Percentiles rank a stretch among this genome's conserved stretches.
phyloP scores from a whole-genome alignment of 2,797 vertebrate genomes.

The Melanotaenia trifasciata region DNA sequence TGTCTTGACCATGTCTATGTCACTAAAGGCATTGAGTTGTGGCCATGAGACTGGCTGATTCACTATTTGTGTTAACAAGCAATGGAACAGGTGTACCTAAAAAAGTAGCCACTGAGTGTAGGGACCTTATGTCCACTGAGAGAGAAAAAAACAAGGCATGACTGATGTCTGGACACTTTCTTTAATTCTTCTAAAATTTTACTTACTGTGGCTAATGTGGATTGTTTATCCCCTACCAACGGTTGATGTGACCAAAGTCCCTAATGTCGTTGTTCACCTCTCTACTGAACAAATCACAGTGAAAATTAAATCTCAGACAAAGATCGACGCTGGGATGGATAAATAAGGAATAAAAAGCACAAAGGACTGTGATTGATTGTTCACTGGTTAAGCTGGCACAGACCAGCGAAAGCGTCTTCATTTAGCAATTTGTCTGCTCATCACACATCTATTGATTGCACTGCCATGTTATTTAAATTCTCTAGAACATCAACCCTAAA shows the following conservation, averaged over 20 bases:
- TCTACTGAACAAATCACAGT: slow-evolving; percentile 39
- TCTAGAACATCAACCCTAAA: neutral
- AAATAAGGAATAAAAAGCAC: slow-evolving; percentile 53
- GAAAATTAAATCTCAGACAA: slow-evolving; percentile 56
- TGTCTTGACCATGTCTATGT: too few relatives aligned
- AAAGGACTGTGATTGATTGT: slow-evolving; percentile 65
- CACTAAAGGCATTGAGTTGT: too few relatives aligned
- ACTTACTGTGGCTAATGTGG: slow-evolving; percentile 35
- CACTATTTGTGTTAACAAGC: slow-evolving; percentile 2
- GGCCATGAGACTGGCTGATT: too few relatives aligned
- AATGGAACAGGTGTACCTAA: neutral
- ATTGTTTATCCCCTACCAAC: slow-evolving; percentile 63
- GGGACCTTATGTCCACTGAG: slow-evolving; percentile 34
- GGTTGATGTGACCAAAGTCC: slow-evolving; percentile 45
- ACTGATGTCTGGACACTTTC: slow-evolving; percentile 71
- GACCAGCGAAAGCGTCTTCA: slow-evolving; percentile 23
- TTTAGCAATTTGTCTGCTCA: slow-evolving; percentile 40
- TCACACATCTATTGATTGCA: slow-evolving; percentile 16
- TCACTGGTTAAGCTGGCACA: slow-evolving; percentile 26
- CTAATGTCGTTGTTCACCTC: slow-evolving; percentile 50
- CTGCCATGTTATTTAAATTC: slow-evolving; percentile 2
- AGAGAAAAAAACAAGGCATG: slow-evolving; percentile 45
- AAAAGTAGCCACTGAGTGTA: neutral
- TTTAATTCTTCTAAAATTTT: slow-evolving; percentile 58
- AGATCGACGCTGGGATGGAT: slow-evolving; percentile 61